Percentiles rank a stretch among this genome's conserved stretches.
Evolutionary conservation across 2,113 vertebrate genomes (phyloP).

Genomic region (Lucifuga dentata): DNA sequence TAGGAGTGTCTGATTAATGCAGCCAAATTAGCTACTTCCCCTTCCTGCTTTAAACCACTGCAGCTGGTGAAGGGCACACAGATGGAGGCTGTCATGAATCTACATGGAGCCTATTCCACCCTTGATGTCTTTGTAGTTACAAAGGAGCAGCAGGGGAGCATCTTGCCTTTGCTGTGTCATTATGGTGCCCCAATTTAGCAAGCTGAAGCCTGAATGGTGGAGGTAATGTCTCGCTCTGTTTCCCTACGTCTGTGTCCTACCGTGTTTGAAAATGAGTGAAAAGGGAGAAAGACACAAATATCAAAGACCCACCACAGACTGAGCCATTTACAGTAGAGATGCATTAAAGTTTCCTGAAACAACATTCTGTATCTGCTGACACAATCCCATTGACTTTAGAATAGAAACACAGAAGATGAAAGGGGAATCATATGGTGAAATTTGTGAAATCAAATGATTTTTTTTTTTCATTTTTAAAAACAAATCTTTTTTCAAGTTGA

Average conservation of each 20-base stretch:
- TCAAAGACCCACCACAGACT: slow-evolving; percentile 55
- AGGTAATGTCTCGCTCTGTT: slow-evolving; percentile 66
- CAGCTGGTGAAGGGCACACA: slow-evolving; percentile 55
- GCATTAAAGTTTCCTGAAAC: slow-evolving; percentile 62
- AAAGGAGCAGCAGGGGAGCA: slow-evolving; percentile 50
- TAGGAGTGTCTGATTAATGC: slow-evolving; percentile 50
- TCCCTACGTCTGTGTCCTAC: slow-evolving; percentile 35
- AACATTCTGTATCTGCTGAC: slow-evolving; percentile 31
- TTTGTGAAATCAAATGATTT: slow-evolving; percentile 2
- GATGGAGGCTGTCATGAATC: slow-evolving; percentile 38
- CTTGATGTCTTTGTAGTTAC: slow-evolving; percentile 63
- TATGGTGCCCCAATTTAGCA: slow-evolving; percentile 50
- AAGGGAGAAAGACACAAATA: slow-evolving; percentile 56
- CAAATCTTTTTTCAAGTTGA: no score
- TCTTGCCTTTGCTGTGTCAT: slow-evolving; percentile 61
- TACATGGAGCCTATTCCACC: slow-evolving; percentile 25
- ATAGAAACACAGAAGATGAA: slow-evolving; percentile 24
- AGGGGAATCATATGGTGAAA: slow-evolving; percentile 32
- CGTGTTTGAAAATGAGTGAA: slow-evolving; percentile 52
- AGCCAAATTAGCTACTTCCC: slow-evolving; percentile 52
- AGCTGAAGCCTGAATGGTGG: slow-evolving; percentile 53
- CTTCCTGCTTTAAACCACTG: slow-evolving; percentile 35
- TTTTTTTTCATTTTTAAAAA: no score
- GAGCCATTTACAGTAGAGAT: slow-evolving; percentile 74
- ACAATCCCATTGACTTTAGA: slow-evolving; percentile 14